phyloP scores from a whole-genome alignment of 2,113 vertebrate genomes.

The Aphelocoma coerulescens region DNA sequence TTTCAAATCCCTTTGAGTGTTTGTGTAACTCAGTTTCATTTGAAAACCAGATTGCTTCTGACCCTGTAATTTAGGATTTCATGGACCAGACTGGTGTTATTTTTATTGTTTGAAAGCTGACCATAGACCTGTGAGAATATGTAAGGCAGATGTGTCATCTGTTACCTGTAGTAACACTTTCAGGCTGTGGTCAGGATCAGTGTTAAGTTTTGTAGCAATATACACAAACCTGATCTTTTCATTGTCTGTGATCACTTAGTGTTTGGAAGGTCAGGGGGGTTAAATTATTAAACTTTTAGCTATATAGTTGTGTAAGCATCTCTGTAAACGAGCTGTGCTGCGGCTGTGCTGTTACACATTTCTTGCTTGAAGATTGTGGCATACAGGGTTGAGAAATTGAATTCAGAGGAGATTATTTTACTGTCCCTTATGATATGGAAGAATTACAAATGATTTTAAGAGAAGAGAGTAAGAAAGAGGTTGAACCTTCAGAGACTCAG shows the following conservation, averaged over 20 bases:
- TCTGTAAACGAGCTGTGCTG: not conserved
- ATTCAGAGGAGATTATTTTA: not conserved
- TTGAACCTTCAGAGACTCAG: not conserved
- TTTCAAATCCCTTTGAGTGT: not conserved
- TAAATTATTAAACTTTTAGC: not conserved
- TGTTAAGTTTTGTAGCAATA: not conserved
- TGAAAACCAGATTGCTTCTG: not conserved
- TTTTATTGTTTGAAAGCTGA: not conserved
- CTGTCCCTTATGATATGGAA: not conserved
- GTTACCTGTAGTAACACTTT: not conserved
- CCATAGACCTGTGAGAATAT: not conserved
- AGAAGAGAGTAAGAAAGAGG: not conserved
- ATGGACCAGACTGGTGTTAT: not conserved
- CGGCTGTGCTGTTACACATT: not conserved
- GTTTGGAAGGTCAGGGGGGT: not conserved
- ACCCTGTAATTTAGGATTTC: not conserved
- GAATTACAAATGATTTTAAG: not conserved
- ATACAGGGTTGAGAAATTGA: not conserved
- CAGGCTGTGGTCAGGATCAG: not conserved
- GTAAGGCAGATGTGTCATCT: not conserved
- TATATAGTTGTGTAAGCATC: not conserved
- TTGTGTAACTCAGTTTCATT: not conserved
- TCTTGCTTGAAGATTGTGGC: not conserved
- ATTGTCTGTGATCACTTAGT: not conserved
- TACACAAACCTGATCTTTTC: not conserved